Conservation (phyloP, 2,113 vertebrate genomes). For the Rhipidura dahli region DNA sequence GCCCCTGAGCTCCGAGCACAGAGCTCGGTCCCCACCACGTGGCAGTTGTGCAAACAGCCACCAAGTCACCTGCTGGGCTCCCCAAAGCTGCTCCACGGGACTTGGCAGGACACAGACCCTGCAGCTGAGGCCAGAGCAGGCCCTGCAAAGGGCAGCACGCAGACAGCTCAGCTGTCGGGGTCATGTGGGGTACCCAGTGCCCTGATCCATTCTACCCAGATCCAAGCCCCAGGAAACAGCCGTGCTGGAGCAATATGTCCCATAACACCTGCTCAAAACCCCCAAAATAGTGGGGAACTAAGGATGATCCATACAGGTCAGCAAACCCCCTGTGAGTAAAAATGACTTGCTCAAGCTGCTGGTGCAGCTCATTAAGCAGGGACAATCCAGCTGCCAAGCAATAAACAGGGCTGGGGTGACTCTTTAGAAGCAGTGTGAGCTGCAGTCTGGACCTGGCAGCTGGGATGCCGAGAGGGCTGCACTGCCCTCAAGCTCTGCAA, state of each 20-base stretch:
- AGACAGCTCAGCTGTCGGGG: background rate
- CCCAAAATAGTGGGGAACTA: fast-evolving
- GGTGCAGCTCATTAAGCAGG: background rate
- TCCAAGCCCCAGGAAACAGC: background rate
- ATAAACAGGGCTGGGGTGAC: background rate
- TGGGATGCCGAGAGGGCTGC: background rate
- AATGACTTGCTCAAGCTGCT: background rate
- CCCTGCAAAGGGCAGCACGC: background rate
- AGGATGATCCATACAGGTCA: background rate
- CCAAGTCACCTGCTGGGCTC: background rate
- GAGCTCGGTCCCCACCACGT: background rate
- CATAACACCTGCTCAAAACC: background rate
- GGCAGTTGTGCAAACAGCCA: background rate
- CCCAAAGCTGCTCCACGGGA: background rate
- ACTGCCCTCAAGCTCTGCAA: background rate
- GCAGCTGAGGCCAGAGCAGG: background rate
- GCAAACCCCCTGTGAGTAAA: background rate
- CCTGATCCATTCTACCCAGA: background rate
- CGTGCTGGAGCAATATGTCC: background rate
- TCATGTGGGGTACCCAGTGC: background rate
- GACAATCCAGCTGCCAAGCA: background rate
- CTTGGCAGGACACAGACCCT: background rate
- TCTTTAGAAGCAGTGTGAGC: background rate
- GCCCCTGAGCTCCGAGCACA: background rate
- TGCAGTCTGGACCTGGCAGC: fast-evolving